Base-by-base conservation (phyloP, 2,113 vertebrate species). In the Asarcornis scutulata region DNA sequence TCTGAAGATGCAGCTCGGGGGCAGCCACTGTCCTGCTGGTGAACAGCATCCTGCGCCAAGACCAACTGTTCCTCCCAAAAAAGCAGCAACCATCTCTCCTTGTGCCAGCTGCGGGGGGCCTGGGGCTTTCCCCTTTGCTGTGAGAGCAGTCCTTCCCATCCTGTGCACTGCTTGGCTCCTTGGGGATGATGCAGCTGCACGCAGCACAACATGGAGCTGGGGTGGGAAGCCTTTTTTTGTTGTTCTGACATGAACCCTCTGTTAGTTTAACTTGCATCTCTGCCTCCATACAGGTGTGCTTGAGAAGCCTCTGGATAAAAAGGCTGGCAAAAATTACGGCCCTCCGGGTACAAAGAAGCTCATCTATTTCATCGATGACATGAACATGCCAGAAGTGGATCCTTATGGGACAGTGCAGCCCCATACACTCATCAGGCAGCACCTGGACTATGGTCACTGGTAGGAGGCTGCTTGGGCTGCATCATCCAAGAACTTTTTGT, bases 371-470 rank as follows among this genome's bases (percentile, higher is more conserved):
- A 98, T 99, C 0, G 99, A 99, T 5, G 99, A 99, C 86, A 98
- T 99, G 98, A 99, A 99, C 94, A 99, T 99, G 99, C 99, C 99
- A 0, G 97, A 99, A 88, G 99, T 99, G 96, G 99, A 99, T 0
- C 67, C 98, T 2, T 99, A 99, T 0, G 99, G 99, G 36, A 99
- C 99, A 0, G 99, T 99, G 89, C 99, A 99, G 90, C 99, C 99
- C 7, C 99, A 99, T 94, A 99, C 99, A 0, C 95, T 99, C 48
- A 98, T 99, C 97, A 98, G 99, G 53, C 99, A 99, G 87, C 98
- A 99, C 97, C 98, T 99, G 97, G 99, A 99, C 97, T 99, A 99
- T 1, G 97, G 98, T n/a, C 99, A 99, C 96, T 99, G 99, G 99
- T 99, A 96, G 25, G 96, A 38, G 11, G 5, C 48, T 85, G 48